Percentiles rank a stretch among this genome's conserved stretches.
These are phyloP conservation scores for Cyclophora albipunctata DNA, from an alignment of 2,888 invertebrate genomes.

Conservation along the genomic window DNA sequence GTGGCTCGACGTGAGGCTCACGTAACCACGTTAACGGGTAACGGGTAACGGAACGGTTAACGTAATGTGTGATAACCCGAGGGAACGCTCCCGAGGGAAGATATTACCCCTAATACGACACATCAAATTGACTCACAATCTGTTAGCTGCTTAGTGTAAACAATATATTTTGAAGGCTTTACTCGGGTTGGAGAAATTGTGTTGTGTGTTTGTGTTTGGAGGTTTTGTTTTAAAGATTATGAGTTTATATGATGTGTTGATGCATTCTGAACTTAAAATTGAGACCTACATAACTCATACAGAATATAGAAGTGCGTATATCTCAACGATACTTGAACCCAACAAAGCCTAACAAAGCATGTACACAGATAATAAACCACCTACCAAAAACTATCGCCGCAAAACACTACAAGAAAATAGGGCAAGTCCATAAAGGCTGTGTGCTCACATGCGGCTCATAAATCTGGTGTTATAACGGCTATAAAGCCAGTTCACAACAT, in stretches of 20 bases:
- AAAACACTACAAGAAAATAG: constrained; percentile 2
- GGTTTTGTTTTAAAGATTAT: no score
- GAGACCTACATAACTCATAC: no score
- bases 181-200: not conserved
- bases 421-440: constrained; percentile 5
- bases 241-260: no score
- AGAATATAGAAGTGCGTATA: no score
- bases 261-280: no score
- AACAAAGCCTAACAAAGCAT: no score
- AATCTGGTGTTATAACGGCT: constrained; percentile 12
- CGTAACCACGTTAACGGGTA: constrained; percentile 10
- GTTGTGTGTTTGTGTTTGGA: no score
- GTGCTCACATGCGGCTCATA: constrained; percentile 20
- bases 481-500: not conserved
- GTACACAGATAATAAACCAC: no score
- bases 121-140: constrained; percentile 4
- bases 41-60: constrained; percentile 15
- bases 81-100: constrained; percentile 11
- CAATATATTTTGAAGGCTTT: not conserved
- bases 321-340: no score
- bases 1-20: constrained; percentile 6
- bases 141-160: not conserved
- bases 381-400: not conserved
- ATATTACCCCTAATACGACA: constrained; percentile 2
- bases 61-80: constrained; percentile 17